Percentiles rank a stretch among this genome's conserved stretches.
Conservation (phyloP, 2,888 invertebrate species). For the Minunthozetes semirufus region DNA sequence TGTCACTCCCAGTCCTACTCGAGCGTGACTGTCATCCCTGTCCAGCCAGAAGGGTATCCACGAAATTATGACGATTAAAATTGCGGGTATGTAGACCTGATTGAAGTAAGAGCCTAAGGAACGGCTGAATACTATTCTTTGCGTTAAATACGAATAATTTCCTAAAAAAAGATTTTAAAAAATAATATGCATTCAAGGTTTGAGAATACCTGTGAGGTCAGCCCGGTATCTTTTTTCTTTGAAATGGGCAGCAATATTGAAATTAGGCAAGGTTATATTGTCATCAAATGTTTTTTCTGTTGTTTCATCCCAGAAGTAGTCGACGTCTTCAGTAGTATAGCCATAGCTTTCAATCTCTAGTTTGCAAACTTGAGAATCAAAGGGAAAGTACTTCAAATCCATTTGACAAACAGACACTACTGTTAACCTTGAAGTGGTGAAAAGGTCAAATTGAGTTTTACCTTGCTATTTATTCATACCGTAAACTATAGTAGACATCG, state of each 20-base stretch:
- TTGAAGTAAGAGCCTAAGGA: constrained; percentile 50
- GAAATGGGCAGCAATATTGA: no score
- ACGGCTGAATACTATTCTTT: constrained; percentile 46
- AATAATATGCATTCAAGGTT: no score
- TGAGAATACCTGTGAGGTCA: no score
- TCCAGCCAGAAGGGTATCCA: constrained; percentile 45
- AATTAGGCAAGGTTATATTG: background rate
- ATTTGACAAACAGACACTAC: background rate
- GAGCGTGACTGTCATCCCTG: constrained; percentile 44
- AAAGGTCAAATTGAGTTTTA: no score
- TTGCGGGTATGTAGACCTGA: constrained; percentile 48
- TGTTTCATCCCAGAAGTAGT: background rate
- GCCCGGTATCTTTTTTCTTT: no score
- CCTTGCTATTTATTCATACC: no score
- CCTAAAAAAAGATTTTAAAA: no score
- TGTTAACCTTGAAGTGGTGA: no score
- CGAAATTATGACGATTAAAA: constrained; percentile 45
- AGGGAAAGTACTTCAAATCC: background rate
- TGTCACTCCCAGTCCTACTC: constrained; percentile 45
- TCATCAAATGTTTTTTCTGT: background rate
- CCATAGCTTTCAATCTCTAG: background rate
- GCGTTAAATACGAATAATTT: constrained; percentile 46
- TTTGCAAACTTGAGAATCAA: background rate
- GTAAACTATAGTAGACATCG: background rate
- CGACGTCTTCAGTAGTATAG: background rate